Conservation (phyloP, 2,113 vertebrate genomes). For the Zootoca vivipara region DNA sequence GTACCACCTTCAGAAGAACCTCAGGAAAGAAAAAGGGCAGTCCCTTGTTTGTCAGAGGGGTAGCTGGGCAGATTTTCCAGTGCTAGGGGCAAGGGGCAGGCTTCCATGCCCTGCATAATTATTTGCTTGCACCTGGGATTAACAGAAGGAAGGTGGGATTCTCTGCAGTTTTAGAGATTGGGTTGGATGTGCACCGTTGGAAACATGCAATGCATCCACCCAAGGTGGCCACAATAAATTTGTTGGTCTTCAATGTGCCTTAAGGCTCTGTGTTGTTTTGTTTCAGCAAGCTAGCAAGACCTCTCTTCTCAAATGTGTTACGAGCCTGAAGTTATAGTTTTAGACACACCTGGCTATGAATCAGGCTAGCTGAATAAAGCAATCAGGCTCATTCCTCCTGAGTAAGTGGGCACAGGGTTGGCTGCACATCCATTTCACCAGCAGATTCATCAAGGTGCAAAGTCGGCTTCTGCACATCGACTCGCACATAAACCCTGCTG, state of each 20-base stretch:
- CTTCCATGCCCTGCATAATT: not conserved
- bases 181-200: not conserved
- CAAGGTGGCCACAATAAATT: not conserved
- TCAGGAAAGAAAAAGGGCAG: too few species aligned
- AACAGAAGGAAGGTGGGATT: not conserved
- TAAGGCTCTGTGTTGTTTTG: not conserved
- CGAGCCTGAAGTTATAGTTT: not conserved
- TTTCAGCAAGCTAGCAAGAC: not conserved
- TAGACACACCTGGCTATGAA: not conserved
- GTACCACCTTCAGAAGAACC: too few species aligned
- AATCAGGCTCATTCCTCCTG: not conserved
- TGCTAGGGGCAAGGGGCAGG: too few species aligned
- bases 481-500: not conserved
- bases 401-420: not conserved
- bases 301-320: not conserved
- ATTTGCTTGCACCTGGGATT: not conserved
- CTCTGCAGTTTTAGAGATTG: not conserved
- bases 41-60: too few species aligned
- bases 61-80: not conserved
- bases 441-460: not conserved
- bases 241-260: not conserved
- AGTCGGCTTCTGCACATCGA: not conserved
- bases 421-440: not conserved
- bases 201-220: not conserved
- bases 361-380: not conserved